Percentiles rank a stretch among this genome's conserved stretches.
Conservation (phyloP, 2,113 vertebrate species). For the Periophthalmodon schlosseri region DNA sequence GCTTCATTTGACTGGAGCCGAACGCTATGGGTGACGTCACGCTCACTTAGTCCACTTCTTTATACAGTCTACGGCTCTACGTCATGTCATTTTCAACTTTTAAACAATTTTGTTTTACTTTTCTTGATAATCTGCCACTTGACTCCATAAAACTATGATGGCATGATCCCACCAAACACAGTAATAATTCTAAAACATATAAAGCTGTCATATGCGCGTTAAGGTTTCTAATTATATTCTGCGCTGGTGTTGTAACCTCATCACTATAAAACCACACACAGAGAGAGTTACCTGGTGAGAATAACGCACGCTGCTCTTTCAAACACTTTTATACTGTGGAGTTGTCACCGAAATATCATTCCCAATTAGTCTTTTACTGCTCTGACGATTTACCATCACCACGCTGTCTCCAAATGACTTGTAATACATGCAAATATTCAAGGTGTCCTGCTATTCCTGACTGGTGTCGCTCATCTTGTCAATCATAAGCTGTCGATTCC, state of each 20-base stretch:
- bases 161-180: no score
- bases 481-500: conserved; percentile 31
- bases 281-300: neutral
- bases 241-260: conserved; percentile 48
- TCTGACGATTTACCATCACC: neutral
- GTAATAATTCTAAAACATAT: no score
- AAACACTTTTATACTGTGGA: neutral
- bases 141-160: no score
- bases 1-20: no score
- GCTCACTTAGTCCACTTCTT: no score
- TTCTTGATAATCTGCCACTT: no score
- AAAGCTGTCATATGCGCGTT: conserved; percentile 48
- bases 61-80: no score
- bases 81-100: no score
- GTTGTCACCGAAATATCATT: neutral
- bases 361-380: neutral
- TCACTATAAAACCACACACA: neutral
- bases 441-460: conserved; percentile 28
- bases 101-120: no score
- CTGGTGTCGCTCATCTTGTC: conserved; percentile 35
- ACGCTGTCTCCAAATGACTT: conserved; percentile 12
- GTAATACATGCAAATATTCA: conserved; percentile 10
- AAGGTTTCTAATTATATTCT: conserved; percentile 53
- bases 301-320: neutral
- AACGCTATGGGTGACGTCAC: no score